Conservation (phyloP, 1,140 invertebrate genomes). For the Atta colombica region DNA sequence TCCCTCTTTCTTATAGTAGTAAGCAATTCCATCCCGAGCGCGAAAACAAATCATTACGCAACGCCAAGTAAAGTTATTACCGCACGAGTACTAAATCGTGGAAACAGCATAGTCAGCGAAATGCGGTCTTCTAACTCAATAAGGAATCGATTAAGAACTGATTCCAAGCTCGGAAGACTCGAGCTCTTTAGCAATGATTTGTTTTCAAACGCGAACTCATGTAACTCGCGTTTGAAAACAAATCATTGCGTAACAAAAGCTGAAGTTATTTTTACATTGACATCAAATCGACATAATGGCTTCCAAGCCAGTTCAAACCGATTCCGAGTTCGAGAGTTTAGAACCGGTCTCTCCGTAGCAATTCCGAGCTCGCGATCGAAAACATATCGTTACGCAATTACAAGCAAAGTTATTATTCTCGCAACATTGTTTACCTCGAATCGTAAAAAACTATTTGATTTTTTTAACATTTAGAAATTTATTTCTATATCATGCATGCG, state of each 20-base stretch:
- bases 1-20: neutral
- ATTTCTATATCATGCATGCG: neutral
- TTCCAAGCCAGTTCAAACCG: conserved; percentile 25
- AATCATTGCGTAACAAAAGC: conserved; percentile 18
- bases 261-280: conserved; percentile 23
- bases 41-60: conserved; percentile 65
- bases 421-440: conserved; percentile 13
- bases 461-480: neutral
- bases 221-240: conserved; percentile 24
- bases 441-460: neutral
- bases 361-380: conserved; percentile 20
- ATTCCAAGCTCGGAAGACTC: conserved; percentile 16
- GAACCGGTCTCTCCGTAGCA: conserved; percentile 27
- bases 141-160: neutral
- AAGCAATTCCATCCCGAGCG: conserved; percentile 24
- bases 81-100: conserved; percentile 1
- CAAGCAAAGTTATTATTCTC: conserved; percentile 7
- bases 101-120: neutral
- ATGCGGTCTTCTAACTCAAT: conserved; percentile 15
- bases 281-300: conserved; percentile 36
- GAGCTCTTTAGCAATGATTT: neutral
- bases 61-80: conserved; percentile 38
- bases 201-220: neutral
- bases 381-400: conserved; percentile 39
- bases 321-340: conserved; percentile 57